Evolutionary conservation across 2,888 invertebrate genomes (phyloP).

Genomic region (Pollenia amentaria): DNA sequence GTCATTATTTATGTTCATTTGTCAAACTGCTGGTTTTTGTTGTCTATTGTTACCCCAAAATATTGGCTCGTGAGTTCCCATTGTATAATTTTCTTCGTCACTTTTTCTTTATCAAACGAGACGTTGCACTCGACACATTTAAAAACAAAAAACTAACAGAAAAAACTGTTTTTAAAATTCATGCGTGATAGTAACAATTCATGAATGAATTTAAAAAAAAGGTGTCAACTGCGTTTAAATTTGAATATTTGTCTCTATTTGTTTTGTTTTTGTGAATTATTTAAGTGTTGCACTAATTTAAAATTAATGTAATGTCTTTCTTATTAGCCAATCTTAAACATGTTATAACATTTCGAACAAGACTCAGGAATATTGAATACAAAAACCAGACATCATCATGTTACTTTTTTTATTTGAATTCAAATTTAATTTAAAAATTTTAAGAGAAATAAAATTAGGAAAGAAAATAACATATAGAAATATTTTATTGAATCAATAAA

Average conservation of each 20-base stretch:
- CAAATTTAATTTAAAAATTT: not conserved
- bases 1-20: conserved; percentile 28
- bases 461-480: not conserved
- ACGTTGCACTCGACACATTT: conserved; percentile 18
- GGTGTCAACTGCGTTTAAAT: conserved; percentile 55
- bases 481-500: not conserved
- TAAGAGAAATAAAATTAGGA: not conserved
- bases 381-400: not conserved
- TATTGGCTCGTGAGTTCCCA: conserved; percentile 70
- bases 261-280: not conserved
- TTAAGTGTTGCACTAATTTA: conserved; percentile 32
- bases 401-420: not conserved
- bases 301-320: conserved; percentile 18
- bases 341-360: conserved; percentile 28
- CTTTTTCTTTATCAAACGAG: conserved; percentile 7
- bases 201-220: conserved; percentile 66
- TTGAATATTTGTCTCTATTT: conserved; percentile 13
- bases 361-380: not conserved
- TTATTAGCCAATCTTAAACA: conserved; percentile 27
- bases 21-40: conserved; percentile 37
- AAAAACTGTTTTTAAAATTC: conserved; percentile 58
- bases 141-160: not conserved
- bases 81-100: conserved; percentile 52
- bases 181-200: conserved; percentile 66
- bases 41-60: conserved; percentile 22